Base-by-base conservation (phyloP, 30 jellyfish, hydroid and myxozoan genomes). In the Phacellophora camtschatica region DNA sequence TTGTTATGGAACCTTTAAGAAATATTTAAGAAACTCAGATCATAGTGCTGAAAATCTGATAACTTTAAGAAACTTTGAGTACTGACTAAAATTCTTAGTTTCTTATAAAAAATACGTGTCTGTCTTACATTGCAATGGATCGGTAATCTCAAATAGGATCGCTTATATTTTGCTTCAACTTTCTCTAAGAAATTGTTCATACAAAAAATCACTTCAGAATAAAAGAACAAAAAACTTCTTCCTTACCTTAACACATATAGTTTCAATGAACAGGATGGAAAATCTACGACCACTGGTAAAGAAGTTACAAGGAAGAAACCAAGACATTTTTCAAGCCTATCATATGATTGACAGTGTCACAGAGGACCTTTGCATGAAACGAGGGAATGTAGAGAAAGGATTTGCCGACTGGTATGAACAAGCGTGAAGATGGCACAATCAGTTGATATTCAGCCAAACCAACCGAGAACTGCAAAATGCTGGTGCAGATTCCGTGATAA, bases 401-500 rank as follows among this genome's bases (percentile, higher is more conserved):
- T 59, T 59, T 42, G 48, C 42, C 13, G 74, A 59, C 74, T 59
- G 74, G 48, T 59, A 59, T 31, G 74, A 59, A 42, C 48, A 24
- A 24, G 74, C 74, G 74, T 59, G 74, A 31, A 59, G 48, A 59
- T 59, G 74, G 74, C 74, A 24, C 74, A 31, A 12, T 16, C n/a
- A n/a, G n/a, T n/a, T n/a, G n/a, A n/a, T n/a, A n/a, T n/a, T n/a
- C n/a, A n/a, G n/a, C n/a, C n/a, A 41, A 41, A 41, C 55, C 9
- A 41, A 16, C 55, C 55, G 13, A 41, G 55, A 41, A 41, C 55
- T 16, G 16, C 55, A 41, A 41, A 41, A 41, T 41, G 55, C 16
- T 41, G 55, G 16, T 8, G 55, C 55, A 41, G 55, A 41, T 41
- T 16, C 55, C 55, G 16, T 16, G 55, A 41, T 41, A 8, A 41